Conservation (phyloP, 2,797 vertebrate genomes). For the Tenualosa ilisha region DNA sequence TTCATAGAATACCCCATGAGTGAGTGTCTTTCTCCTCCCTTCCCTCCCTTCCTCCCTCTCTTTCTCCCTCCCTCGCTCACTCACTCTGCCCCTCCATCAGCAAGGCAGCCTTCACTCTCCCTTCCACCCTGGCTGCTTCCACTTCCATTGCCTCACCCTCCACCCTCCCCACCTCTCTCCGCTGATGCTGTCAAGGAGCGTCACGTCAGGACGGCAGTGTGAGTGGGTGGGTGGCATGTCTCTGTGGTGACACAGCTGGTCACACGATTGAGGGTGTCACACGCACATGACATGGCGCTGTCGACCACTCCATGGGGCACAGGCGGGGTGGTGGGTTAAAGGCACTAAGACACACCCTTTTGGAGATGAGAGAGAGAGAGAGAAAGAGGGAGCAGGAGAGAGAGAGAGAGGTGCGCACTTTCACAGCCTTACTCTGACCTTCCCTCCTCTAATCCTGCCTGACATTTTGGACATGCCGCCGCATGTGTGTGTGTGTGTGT, state of each 20-base stretch:
- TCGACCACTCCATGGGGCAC: neutral
- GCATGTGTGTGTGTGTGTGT: conserved; percentile 21
- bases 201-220: conserved; percentile 40
- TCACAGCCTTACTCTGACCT: conserved; percentile 46
- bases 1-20: conserved; percentile 6
- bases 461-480: conserved; percentile 51
- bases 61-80: neutral
- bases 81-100: neutral
- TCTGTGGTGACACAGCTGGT: conserved; percentile 31
- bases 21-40: neutral
- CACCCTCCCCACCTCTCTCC: neutral
- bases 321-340: neutral
- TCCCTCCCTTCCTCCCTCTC: neutral
- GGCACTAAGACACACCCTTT: neutral
- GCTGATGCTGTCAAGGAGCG: conserved; percentile 36
- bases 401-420: conserved; percentile 38
- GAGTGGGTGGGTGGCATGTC: conserved; percentile 24
- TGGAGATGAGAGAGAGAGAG: neutral
- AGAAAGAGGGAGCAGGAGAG: conserved; percentile 20
- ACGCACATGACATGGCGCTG: neutral
- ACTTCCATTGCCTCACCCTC: neutral
- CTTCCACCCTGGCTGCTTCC: neutral
- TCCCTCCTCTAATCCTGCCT: conserved; percentile 47
- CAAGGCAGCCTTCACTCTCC: conserved; percentile 1
- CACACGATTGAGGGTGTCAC: conserved; percentile 33